phyloP scores from a whole-genome alignment of 2,888 invertebrate genomes.

The Dolichomitus sp. region DNA sequence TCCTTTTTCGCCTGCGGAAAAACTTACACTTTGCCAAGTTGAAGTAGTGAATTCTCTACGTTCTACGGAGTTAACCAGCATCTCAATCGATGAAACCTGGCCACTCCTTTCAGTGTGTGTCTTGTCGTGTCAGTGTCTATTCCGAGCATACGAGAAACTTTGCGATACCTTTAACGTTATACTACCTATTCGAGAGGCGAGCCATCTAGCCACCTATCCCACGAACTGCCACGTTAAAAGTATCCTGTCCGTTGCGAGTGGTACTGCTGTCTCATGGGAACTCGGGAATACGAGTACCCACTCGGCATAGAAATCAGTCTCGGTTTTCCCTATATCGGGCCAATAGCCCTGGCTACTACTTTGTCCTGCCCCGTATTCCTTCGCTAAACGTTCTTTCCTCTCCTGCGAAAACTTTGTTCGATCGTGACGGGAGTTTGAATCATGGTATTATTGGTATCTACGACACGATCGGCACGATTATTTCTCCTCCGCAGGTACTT shows the following conservation, averaged over 20 bases:
- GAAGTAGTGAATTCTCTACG: neutral
- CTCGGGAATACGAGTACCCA: constrained; percentile 52
- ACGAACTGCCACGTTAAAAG: constrained; percentile 50
- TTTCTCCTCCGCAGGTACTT: constrained; percentile 25
- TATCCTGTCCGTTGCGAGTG: constrained; percentile 52
- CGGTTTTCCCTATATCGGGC: constrained; percentile 59
- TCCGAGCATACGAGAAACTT: constrained; percentile 25
- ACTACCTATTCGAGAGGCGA: constrained; percentile 11
- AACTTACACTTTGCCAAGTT: constrained; percentile 9
- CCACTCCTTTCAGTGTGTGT: constrained; percentile 2
- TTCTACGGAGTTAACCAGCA: constrained; percentile 13
- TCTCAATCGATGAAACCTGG: constrained; percentile 25
- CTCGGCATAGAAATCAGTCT: constrained; percentile 69
- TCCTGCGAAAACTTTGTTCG: constrained; percentile 66
- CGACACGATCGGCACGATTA: constrained; percentile 57
- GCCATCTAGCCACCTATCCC: constrained; percentile 31
- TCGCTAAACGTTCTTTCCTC: constrained; percentile 62
- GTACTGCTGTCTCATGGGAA: constrained; percentile 49
- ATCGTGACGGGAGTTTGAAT: constrained; percentile 69
- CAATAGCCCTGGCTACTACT: constrained; percentile 9
- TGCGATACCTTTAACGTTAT: constrained; percentile 33
- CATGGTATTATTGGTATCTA: constrained; percentile 62
- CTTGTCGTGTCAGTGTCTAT: constrained; percentile 21
- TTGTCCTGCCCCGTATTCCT: constrained; percentile 31
- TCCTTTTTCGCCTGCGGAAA: no score